phyloP scores from a whole-genome alignment of 2,113 vertebrate genomes.

The Symphodus melops region DNA sequence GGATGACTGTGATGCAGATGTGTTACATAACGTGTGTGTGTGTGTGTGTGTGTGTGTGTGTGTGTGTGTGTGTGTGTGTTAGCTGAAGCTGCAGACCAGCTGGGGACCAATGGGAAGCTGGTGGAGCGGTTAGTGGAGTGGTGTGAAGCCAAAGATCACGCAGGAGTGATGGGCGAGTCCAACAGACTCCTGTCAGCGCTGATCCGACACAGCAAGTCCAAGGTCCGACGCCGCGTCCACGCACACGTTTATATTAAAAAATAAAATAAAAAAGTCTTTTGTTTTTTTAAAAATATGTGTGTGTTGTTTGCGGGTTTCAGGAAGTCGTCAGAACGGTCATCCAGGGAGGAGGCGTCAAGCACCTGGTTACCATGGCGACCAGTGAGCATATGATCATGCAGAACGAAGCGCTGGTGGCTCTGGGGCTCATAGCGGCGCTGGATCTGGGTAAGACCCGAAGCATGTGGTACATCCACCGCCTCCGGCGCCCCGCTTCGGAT shows the following conservation, averaged over 20 bases:
- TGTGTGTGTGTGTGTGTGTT: too few species aligned
- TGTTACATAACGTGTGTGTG: too few species aligned
- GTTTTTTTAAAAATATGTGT: not conserved
- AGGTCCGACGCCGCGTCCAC: constrained; percentile 81
- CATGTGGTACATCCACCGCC: too few species aligned
- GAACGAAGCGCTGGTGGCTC: constrained; percentile 97
- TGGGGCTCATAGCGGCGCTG: constrained; percentile 94
- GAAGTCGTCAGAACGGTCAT: constrained; percentile 95
- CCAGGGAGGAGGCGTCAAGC: constrained; percentile 93
- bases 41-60: constrained; percentile 30
- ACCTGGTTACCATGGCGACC: constrained; percentile 97
- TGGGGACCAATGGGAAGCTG: constrained; percentile 93
- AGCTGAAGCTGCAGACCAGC: constrained; percentile 96
- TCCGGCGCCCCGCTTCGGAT: too few species aligned
- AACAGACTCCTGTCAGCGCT: constrained; percentile 97
- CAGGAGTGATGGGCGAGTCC: constrained; percentile 98
- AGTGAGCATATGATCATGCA: constrained; percentile 99
- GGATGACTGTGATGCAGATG: too few species aligned
- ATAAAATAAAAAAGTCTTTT: too few species aligned
- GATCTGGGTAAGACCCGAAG: constrained; percentile 95
- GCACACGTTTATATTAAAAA: too few species aligned
- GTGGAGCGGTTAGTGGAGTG: constrained; percentile 96
- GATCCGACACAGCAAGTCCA: constrained; percentile 98
- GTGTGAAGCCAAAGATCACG: constrained; percentile 98
- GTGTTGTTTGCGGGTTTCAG: constrained; percentile 72